Evolutionary conservation across 2,113 vertebrate species (phyloP).

Genomic region (Phainopepla nitens): DNA sequence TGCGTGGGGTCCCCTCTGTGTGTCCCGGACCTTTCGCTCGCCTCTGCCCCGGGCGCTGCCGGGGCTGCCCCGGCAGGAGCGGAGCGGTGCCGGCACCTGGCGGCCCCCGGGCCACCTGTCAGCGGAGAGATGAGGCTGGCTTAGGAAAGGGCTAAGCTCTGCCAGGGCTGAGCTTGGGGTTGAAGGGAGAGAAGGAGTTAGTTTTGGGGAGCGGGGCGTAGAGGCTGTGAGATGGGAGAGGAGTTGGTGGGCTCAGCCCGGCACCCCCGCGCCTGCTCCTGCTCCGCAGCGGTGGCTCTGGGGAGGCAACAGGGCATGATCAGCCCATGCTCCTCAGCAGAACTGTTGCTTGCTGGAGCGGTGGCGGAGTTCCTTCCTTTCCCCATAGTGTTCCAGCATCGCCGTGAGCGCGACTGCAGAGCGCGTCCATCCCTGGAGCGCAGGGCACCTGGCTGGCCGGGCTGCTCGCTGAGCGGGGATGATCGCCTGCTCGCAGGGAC

Average conservation of each 20-base stretch:
- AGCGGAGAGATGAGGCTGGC: not conserved
- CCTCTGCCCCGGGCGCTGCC: not conserved
- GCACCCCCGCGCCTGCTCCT: not conserved
- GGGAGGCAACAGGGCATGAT: not conserved
- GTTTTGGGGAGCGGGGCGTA: not conserved
- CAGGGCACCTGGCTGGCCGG: slow-evolving; percentile 9
- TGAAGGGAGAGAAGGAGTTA: not conserved
- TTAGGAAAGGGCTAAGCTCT: not conserved
- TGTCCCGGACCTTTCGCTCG: not conserved
- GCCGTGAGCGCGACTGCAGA: not conserved
- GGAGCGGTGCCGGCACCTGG: not conserved
- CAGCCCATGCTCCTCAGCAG: not conserved
- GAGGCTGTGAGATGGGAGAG: not conserved
- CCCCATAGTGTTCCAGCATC: not conserved
- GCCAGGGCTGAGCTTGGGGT: not conserved
- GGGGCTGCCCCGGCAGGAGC: not conserved
- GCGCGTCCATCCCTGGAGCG: not conserved
- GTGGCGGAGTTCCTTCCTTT: not conserved
- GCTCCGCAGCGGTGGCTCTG: not conserved
- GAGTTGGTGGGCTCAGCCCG: not conserved
- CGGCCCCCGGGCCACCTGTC: not conserved
- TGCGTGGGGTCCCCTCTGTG: not conserved
- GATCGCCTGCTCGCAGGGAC: not conserved
- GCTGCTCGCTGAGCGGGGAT: not conserved
- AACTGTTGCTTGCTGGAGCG: not conserved